Conservation (phyloP, 2,113 vertebrate species). For the Brienomyrus brachyistius region DNA sequence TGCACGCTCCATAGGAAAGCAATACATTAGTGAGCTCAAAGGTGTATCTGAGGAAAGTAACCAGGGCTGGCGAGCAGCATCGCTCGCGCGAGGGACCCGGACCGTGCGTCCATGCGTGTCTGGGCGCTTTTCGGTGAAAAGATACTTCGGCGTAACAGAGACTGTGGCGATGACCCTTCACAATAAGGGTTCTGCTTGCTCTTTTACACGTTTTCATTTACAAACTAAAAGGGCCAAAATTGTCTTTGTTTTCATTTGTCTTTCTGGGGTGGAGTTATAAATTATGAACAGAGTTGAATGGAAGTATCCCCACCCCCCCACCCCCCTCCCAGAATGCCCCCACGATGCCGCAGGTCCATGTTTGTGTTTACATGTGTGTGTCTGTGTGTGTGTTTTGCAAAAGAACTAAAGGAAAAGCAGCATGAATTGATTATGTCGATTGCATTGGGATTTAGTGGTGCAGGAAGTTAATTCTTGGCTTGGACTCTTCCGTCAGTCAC, state of each 20-base stretch:
- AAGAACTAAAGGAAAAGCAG: not conserved
- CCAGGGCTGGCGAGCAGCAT: not conserved
- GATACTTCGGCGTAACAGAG: not conserved
- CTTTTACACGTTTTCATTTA: not conserved
- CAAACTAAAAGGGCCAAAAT: not conserved
- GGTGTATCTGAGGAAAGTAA: not conserved
- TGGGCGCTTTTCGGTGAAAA: not conserved
- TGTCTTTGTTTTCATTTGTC: not conserved
- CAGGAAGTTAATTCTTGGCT: not conserved
- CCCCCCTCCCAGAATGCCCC: not conserved
- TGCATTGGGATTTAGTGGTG: not conserved
- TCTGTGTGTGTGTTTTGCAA: not conserved
- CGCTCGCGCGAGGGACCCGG: not conserved
- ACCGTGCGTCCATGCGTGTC: not conserved
- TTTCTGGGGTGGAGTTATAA: not conserved
- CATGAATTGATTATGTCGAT: not conserved
- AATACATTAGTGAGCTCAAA: conserved; percentile 7
- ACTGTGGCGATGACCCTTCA: not conserved
- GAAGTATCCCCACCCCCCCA: not conserved
- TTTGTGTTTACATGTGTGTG: not conserved
- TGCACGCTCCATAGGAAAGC: not conserved
- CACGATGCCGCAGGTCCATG: not conserved
- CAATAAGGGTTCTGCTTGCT: not conserved
- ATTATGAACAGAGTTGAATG: not conserved
- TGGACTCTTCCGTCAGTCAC: not conserved